Base-by-base conservation (phyloP, 1,140 invertebrate species). In the Laodelphax striatellus region DNA sequence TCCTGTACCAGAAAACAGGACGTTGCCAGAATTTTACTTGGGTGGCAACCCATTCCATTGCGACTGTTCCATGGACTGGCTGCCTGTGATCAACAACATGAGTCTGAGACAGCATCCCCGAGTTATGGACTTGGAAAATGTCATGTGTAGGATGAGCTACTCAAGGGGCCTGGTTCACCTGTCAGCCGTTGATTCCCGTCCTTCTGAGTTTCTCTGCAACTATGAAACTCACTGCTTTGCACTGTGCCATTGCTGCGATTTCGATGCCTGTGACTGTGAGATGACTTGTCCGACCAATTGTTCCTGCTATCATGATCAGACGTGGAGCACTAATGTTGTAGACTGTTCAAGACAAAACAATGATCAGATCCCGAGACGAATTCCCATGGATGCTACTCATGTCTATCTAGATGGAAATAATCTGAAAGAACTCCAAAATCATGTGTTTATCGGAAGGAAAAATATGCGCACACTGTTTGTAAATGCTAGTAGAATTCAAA, bases 221-320 rank as follows among this genome's bases (percentile, higher is more conserved):
- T 96, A 96, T 75, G 86, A 90, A 66, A 89, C 88, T 38, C 92
- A 95, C 73, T 95, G 92, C 76, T 94, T 94, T 73, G 86, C 92
- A 16, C 75, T 94, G 52, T 96, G 92, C 70, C 90, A 92, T 67
- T 96, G 92, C 74, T 95, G 92, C 70, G 92, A 95, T 67, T 94
- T 92, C 70, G 91, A 94, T 70, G 91, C 90, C 52, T 96, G 92
- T 73, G 92, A 95, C 73, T 95, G 92, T 74, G 90, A 94, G 75
- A 94, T 94, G 90, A 92, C 87, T 4, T 96, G 92, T 68, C 92
- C 92, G 2, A 81, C 82, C 62, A 91, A 92, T 69, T 96, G 92
- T 75, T 87, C 87, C 61, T 96, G 92, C 70, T 94, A 92, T 72
- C 87, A 92, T 74, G 91, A 94, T 68, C 87, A 90, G 70, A 87